These are phyloP conservation scores for Hirundo rustica DNA, from an alignment of 2,797 vertebrate genomes.

Conservation along the genomic window DNA sequence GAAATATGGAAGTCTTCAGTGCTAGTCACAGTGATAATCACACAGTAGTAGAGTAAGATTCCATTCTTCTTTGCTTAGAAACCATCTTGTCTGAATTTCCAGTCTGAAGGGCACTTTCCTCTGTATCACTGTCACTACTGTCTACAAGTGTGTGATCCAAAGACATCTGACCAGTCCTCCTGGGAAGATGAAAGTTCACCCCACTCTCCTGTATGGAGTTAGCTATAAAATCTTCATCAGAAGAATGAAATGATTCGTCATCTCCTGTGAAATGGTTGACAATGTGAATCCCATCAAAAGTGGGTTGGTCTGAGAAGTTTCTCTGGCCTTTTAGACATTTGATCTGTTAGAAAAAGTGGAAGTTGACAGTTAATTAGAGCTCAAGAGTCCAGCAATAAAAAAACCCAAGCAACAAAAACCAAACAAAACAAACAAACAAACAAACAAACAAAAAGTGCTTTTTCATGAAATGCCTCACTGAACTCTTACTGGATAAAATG, in stretches of 20 bases:
- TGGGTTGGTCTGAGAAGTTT: conserved; percentile 79
- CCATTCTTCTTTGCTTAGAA: conserved; percentile 76
- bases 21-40: conserved; percentile 79
- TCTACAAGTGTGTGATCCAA: conserved; percentile 82
- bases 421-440: too few species aligned
- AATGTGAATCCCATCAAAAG: conserved; percentile 96
- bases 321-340: conserved; percentile 90
- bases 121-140: conserved; percentile 85
- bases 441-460: not conserved
- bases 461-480: not conserved
- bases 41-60: conserved; percentile 88
- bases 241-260: conserved; percentile 89
- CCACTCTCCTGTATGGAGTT: conserved; percentile 75
- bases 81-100: conserved; percentile 63
- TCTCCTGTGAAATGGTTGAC: conserved; percentile 90
- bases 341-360: conserved; percentile 80
- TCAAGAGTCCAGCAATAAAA: not conserved
- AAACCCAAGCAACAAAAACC: not conserved
- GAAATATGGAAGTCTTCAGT: conserved; percentile 23
- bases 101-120: conserved; percentile 76
- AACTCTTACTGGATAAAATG: not conserved
- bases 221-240: conserved; percentile 88
- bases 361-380: conserved; percentile 26
- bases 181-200: conserved; percentile 72
- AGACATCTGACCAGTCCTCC: conserved; percentile 76